A percentile compares a stretch with the other conserved stretches of the same genome.
Evolutionary conservation across 2,888 invertebrate genomes (phyloP).

Genomic region (Brachyptera risi): DNA sequence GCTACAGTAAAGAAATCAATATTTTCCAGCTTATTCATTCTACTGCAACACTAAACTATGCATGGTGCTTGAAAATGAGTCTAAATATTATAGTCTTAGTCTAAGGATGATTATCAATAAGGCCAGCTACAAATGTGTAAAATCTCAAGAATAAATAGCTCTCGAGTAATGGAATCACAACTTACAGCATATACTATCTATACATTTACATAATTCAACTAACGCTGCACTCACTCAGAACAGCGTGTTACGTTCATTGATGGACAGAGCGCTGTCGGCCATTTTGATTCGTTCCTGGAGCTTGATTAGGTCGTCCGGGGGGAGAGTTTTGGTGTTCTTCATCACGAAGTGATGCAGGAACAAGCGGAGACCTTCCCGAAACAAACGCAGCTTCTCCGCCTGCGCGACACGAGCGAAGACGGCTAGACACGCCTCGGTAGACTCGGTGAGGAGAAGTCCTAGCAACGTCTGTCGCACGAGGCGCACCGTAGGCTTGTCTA

Average conservation of each 20-base stretch:
- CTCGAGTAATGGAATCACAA: too few relatives aligned
- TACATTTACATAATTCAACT: too few relatives aligned
- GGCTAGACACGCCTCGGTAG: slow-evolving; percentile 52
- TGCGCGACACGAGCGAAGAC: slow-evolving; percentile 71
- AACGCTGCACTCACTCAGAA: slow-evolving; percentile 38
- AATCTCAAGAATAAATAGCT: too few relatives aligned
- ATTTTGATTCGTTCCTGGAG: slow-evolving; percentile 57
- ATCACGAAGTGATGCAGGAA: slow-evolving; percentile 86
- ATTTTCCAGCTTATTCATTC: too few relatives aligned
- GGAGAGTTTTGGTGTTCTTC: slow-evolving; percentile 52
- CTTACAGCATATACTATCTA: too few relatives aligned
- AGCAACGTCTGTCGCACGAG: slow-evolving; percentile 75
- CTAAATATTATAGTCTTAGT: too few relatives aligned
- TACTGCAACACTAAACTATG: too few relatives aligned
- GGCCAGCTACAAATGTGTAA: too few relatives aligned
- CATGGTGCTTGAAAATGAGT: too few relatives aligned
- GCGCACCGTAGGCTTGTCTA: slow-evolving; percentile 73
- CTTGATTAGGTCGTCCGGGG: slow-evolving; percentile 48
- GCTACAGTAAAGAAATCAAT: too few relatives aligned
- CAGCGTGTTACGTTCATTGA: slow-evolving; percentile 42
- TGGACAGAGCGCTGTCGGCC: slow-evolving; percentile 62
- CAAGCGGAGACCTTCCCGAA: slow-evolving; percentile 76
- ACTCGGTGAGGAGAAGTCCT: slow-evolving; percentile 65
- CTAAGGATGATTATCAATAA: too few relatives aligned
- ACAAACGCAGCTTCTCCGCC: slow-evolving; percentile 69